These are phyloP conservation scores for Volucella zonaria DNA, from an alignment of 2,888 invertebrate genomes.

Conservation along the genomic window DNA sequence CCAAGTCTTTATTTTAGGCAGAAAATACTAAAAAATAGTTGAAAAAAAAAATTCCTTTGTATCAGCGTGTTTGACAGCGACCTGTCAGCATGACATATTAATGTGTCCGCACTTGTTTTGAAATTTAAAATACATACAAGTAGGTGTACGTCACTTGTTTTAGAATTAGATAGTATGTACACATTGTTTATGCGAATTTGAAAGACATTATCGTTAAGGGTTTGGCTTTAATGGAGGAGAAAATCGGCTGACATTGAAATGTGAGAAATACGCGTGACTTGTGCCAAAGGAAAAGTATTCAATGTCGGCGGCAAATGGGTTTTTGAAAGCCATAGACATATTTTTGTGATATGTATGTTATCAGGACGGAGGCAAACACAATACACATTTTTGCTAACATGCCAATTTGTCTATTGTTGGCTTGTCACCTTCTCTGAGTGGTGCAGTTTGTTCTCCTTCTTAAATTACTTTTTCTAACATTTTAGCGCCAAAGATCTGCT, in stretches of 20 bases:
- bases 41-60: constrained; percentile 12
- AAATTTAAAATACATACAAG: not conserved
- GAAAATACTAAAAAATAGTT: not conserved
- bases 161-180: not conserved
- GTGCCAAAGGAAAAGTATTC: constrained; percentile 2
- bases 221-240: constrained; percentile 14
- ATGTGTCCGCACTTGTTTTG: constrained; percentile 34
- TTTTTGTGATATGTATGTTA: no score
- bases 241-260: constrained; percentile 17
- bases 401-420: no score
- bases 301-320: not conserved
- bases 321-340: not conserved
- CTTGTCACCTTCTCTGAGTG: no score
- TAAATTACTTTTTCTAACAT: no score
- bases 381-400: no score
- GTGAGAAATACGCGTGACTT: constrained; percentile 35
- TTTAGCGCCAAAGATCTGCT: no score
- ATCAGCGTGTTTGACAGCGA: constrained; percentile 48
- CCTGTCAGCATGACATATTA: constrained; percentile 45
- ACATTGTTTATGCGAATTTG: constrained; percentile 17
- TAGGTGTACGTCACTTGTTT: not conserved
- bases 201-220: not conserved
- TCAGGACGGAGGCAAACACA: no score
- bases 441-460: no score
- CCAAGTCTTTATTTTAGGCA: not conserved